A percentile compares a stretch with the other conserved stretches of the same genome.
Evolutionary conservation across 2,797 vertebrate species (phyloP).

Genomic region (Notolepis coatsorum): DNA sequence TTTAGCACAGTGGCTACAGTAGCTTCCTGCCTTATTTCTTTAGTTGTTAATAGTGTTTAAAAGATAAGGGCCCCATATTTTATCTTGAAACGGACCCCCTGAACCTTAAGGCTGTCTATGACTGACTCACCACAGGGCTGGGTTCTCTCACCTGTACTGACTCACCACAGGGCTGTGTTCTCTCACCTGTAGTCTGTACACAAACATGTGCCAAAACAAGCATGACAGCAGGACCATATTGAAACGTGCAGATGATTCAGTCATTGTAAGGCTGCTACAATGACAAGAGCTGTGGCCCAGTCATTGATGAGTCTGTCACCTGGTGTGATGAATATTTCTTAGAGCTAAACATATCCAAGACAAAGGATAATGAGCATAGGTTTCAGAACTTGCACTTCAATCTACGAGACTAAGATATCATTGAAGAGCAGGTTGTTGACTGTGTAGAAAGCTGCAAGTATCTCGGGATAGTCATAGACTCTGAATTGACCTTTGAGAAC

Average conservation of each 20-base stretch:
- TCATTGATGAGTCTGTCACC: not conserved
- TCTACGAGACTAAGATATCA: not conserved
- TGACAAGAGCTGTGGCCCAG: not conserved
- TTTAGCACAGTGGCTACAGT: no score
- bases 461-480: not conserved
- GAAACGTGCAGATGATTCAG: not conserved
- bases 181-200: not conserved
- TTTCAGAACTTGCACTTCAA: not conserved
- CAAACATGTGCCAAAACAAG: not conserved
- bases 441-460: not conserved
- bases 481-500: not conserved
- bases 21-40: no score
- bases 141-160: not conserved
- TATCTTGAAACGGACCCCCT: no score
- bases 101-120: not conserved
- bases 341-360: not conserved
- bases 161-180: slow-evolving; percentile 4
- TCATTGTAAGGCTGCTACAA: not conserved
- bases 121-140: slow-evolving; percentile 10
- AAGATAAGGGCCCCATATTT: no score
- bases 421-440: not conserved
- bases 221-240: not conserved
- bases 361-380: not conserved
- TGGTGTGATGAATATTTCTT: not conserved
- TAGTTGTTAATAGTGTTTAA: no score